These are phyloP conservation scores for Clusia tigrina DNA, from an alignment of 2,888 invertebrate genomes.

Conservation along the genomic window DNA sequence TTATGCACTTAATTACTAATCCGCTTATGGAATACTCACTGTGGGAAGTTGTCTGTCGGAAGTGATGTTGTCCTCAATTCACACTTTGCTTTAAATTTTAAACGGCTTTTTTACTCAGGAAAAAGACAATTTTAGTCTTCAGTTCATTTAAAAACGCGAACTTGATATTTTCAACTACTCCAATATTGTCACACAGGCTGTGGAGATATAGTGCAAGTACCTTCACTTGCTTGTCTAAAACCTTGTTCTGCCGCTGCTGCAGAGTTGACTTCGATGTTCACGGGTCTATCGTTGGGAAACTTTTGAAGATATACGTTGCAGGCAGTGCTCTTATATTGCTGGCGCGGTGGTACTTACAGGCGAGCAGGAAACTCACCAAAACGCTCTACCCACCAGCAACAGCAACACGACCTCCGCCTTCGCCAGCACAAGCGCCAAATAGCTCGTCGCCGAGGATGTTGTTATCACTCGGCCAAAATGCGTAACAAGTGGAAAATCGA, in stretches of 20 bases:
- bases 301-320: slow-evolving; percentile 56
- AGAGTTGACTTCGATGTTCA: slow-evolving; percentile 44
- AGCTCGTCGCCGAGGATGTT: slow-evolving; percentile 11
- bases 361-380: slow-evolving; percentile 17
- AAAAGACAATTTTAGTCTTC: too few relatives aligned
- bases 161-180: too few relatives aligned
- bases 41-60: too few relatives aligned
- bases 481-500: slow-evolving; percentile 49
- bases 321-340: slow-evolving; percentile 53
- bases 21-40: too few relatives aligned
- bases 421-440: background rate
- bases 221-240: too few relatives aligned
- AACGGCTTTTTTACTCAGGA: too few relatives aligned
- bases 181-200: too few relatives aligned
- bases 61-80: too few relatives aligned
- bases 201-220: too few relatives aligned
- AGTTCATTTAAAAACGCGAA: too few relatives aligned
- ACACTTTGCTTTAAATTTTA: too few relatives aligned
- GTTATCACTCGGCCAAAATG: slow-evolving; percentile 23
- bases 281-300: slow-evolving; percentile 61
- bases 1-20: too few relatives aligned
- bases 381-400: slow-evolving; percentile 15
- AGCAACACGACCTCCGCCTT: background rate
- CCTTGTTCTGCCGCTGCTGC: background rate
- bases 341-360: slow-evolving; percentile 9